Conservation (phyloP, 2,797 vertebrate species). For the Anguilla anguilla region DNA sequence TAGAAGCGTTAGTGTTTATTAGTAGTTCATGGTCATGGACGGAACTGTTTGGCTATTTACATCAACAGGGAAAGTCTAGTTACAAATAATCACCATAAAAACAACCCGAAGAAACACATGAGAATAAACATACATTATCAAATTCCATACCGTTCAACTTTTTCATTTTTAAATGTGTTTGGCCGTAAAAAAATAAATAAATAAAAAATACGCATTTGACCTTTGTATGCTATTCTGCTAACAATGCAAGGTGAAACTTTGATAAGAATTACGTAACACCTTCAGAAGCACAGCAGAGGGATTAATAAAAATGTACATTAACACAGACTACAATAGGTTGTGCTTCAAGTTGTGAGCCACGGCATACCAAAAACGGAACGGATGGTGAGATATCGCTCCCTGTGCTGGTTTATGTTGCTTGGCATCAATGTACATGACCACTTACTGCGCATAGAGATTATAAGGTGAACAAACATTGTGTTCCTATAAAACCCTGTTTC, state of each 20-base stretch:
- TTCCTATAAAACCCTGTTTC: neutral
- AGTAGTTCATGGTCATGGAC: neutral
- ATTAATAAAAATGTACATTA: neutral
- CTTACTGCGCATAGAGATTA: neutral
- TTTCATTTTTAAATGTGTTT: neutral
- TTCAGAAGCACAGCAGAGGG: neutral
- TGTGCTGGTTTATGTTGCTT: neutral
- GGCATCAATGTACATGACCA: neutral
- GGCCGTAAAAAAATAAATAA: neutral
- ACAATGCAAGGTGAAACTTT: neutral
- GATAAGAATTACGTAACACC: neutral
- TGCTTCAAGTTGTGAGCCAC: neutral
- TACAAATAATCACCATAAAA: neutral
- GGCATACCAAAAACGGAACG: neutral
- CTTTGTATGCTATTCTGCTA: neutral
- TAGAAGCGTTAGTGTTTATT: neutral
- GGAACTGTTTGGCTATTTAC: neutral
- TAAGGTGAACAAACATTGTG: neutral
- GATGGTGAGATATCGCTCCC: neutral
- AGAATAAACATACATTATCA: neutral
- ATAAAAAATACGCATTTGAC: neutral
- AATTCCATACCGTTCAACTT: neutral
- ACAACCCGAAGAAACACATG: neutral
- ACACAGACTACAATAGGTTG: neutral
- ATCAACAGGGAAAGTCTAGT: neutral